Base-by-base conservation (phyloP, 2,888 invertebrate species). In the Acleris literana region DNA sequence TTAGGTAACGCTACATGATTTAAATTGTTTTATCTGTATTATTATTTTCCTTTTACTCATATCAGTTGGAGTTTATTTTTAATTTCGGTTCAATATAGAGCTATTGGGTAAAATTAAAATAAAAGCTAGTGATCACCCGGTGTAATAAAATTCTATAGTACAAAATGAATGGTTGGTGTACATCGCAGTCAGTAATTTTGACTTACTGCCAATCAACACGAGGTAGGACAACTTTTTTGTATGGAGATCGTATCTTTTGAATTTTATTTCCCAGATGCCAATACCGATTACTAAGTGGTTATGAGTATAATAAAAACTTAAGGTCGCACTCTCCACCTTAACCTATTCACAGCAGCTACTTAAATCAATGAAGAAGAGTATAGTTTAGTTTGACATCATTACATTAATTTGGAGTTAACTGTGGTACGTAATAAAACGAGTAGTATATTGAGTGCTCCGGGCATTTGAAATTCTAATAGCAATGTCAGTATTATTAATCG, bases 391-490 rank as follows among this genome's bases (percentile, higher is more conserved):
- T 66, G 66, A 53, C 66, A 66, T 57, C 66, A 62, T 66, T 66
- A 66, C 66, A 66, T 66, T 62, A 66, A 66, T 66, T 62, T 53
- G 52, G 56, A 66, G 61, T 66, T 66, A 66, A 62, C 66, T 57
- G 66, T 62, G 57, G 46, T 54, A 49, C 66, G 57, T 62, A 57
- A 62, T 66, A 66, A 66, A 66, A 66, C 52, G 57, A 53, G 29
- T 22, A 65, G 65, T 65, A 52, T 62, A 62, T 62, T 25, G 56
- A 52, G 22, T 57, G 61, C 48, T 46, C n/a, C 39, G 22, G 57
- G 39, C 48, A 62, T 66, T 57, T 57, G 56, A 57, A 66, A 57
- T 66, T 66, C 62, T 62, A 66, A 62, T 66, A 25, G 56, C 48
- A 48, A 66, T 57, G 52, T 57, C 52, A 39, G 46, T 52, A 56